Base-by-base conservation (phyloP, 2,113 vertebrate species). In the Halichoerus grypus region DNA sequence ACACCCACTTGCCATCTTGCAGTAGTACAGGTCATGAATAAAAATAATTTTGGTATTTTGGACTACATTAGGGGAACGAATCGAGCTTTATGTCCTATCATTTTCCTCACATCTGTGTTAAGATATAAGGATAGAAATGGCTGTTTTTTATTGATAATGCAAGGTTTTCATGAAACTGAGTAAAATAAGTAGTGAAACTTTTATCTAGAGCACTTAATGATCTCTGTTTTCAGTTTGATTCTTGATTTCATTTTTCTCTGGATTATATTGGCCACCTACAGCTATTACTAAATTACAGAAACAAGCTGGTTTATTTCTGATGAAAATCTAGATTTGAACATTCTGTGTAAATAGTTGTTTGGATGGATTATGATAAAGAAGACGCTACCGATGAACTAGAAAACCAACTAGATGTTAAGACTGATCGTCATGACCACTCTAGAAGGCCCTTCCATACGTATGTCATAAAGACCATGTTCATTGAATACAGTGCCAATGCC, bases 131-230 rank as follows among this genome's bases (percentile, higher is more conserved):
- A 85, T 71, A 93, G 94, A 97, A 80, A 36, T 39, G 94, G 5
- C 33, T 90, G 5, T 77, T 95, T 55, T 94, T 76, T 88, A 87
- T 89, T 88, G 90, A 77, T 88, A 94, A 51, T 5, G 7, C 71
- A 91, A 67, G 51, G 53, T 88, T 96, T 97, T 96, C 61, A 96
- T 55, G 72, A 72, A 97, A 94, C 86, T 92, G 5, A 97, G 96
- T 95, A 91, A 96, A 98, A 83, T 67, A 85, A 51, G 83, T 59
- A 26, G 59, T 81, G 87, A 83, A 81, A 97, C 57, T 72, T 95
- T 4, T 55, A 86, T 59, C 67, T 97, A 86, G 69, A 98, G 93
- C 97, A 98, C 96, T 80, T 97, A 74, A 59, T 0, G 0, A 31
- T 88, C 80, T 0, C 46, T 89, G 55, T 74, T 97, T 93, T 94